Evolutionary conservation across 1,140 invertebrate species (phyloP).

Genomic region (Pseudachorutes palmiensis): DNA sequence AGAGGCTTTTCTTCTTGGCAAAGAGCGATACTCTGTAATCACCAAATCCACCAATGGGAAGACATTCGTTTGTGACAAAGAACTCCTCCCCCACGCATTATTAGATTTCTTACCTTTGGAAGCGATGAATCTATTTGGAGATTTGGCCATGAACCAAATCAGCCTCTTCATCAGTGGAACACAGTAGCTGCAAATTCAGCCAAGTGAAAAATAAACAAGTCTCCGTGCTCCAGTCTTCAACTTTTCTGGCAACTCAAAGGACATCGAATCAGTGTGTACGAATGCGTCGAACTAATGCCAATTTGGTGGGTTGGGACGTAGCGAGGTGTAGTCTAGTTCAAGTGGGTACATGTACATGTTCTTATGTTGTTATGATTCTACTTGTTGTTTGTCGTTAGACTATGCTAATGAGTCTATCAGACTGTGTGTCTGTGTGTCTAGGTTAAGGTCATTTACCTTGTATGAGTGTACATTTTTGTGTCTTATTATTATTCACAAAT

Average conservation of each 20-base stretch:
- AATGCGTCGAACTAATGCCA: background rate
- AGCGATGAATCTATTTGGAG: conserved; percentile 2
- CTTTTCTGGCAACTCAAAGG: background rate
- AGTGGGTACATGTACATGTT: conserved; percentile 10
- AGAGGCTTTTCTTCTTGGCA: conserved; percentile 53
- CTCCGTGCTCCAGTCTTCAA: background rate
- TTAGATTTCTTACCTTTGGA: background rate
- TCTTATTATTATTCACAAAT: no score
- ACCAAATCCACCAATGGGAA: background rate
- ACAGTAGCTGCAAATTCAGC: background rate
- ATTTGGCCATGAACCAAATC: background rate
- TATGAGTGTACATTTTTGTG: no score
- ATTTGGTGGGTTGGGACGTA: background rate
- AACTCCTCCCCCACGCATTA: conserved; percentile 1
- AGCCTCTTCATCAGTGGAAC: conserved; percentile 6
- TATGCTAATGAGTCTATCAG: no score
- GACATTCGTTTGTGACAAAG: background rate
- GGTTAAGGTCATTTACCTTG: no score
- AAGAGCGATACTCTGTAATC: conserved; percentile 25
- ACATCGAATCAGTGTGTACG: background rate
- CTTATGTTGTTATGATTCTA: no score
- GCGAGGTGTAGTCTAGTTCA: background rate
- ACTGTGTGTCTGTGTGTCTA: no score
- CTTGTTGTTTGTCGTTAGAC: no score
- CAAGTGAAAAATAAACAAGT: conserved; percentile 10